Conservation (phyloP, 2,797 vertebrate genomes). For the Steatocranus sp. region DNA sequence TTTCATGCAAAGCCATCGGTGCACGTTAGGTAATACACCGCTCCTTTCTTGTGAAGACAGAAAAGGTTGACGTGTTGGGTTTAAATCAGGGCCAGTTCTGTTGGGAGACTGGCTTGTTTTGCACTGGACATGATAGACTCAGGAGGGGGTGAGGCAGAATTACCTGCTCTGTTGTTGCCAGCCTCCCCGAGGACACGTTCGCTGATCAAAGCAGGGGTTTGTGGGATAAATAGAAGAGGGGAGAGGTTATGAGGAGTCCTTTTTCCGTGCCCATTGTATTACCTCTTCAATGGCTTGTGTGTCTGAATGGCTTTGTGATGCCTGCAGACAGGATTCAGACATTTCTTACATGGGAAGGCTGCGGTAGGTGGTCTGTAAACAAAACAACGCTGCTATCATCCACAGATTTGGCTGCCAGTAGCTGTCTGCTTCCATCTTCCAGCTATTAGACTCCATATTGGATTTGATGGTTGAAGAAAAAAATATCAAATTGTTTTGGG, state of each 20-base stretch:
- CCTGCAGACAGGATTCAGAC: conserved; percentile 43
- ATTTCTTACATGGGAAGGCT: conserved; percentile 15
- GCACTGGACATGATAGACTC: conserved; percentile 52
- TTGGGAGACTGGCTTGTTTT: conserved; percentile 50
- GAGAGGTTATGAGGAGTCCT: conserved; percentile 38
- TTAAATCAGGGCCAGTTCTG: conserved; percentile 39
- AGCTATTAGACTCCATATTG: not conserved
- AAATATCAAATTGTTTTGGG: not conserved
- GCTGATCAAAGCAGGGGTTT: conserved; percentile 61
- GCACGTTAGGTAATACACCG: conserved; percentile 30
- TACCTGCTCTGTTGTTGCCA: conserved; percentile 66
- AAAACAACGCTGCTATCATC: conserved; percentile 9
- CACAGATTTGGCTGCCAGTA: not conserved
- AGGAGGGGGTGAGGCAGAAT: conserved; percentile 49
- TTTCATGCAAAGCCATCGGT: conserved; percentile 5
- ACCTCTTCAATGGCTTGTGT: conserved; percentile 31
- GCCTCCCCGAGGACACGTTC: conserved; percentile 53
- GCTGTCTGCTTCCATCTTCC: not conserved
- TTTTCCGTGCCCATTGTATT: conserved; percentile 30
- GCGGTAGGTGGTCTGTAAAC: conserved; percentile 33
- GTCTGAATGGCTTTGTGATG: conserved; percentile 45
- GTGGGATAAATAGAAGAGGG: conserved; percentile 30
- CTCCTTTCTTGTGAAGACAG: conserved; percentile 7
- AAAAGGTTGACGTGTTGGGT: conserved; percentile 29
- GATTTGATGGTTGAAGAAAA: not conserved